Evolutionary conservation across 2,797 vertebrate species (phyloP).

Genomic region (Gadopsis bispinosus): DNA sequence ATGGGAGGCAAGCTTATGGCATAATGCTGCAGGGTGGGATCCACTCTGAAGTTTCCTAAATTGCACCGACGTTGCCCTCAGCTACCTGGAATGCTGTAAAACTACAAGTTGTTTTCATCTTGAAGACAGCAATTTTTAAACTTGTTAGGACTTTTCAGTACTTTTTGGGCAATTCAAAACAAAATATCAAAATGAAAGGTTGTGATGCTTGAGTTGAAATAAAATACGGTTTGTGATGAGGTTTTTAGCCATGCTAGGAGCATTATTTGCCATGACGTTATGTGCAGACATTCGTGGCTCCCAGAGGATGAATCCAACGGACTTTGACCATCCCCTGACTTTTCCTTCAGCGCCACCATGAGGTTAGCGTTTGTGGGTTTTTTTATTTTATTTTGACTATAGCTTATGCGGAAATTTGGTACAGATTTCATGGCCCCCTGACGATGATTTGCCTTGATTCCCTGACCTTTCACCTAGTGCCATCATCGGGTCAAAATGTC

Average conservation of each 20-base stretch:
- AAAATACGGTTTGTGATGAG: not conserved
- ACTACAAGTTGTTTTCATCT: not conserved
- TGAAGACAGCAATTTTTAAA: not conserved
- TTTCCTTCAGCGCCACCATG: not conserved
- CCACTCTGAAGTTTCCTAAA: constrained; percentile 12
- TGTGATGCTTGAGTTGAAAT: not conserved
- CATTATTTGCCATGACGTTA: not conserved
- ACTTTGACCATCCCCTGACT: not conserved
- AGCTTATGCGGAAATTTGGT: not conserved
- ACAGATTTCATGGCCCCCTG: not conserved
- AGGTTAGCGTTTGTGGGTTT: not conserved
- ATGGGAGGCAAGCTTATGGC: constrained; percentile 43
- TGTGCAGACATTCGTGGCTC: not conserved
- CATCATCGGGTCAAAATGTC: too few relatives aligned
- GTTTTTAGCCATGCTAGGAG: not conserved
- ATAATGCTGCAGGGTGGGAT: constrained; percentile 19
- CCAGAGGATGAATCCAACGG: not conserved
- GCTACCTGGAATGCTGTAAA: not conserved
- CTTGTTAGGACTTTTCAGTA: not conserved
- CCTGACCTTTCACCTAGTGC: too few relatives aligned
- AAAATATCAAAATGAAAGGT: not conserved
- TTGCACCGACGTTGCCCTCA: not conserved
- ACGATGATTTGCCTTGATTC: not conserved
- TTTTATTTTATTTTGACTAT: too few relatives aligned
- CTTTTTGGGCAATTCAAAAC: not conserved